Base-by-base conservation (phyloP, 2,888 invertebrate genomes). In the Latheticus oryzae region DNA sequence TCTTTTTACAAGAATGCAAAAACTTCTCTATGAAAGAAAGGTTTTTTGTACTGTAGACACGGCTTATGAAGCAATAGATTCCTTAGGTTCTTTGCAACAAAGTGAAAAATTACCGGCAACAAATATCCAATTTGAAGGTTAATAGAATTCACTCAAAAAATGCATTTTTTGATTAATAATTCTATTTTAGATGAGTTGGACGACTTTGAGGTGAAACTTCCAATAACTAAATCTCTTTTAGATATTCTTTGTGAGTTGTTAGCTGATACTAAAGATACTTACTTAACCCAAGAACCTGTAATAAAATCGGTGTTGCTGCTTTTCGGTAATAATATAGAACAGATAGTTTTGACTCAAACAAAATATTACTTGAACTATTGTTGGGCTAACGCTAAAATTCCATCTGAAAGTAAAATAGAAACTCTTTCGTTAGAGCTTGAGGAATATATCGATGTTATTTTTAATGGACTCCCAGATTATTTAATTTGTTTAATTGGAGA, bases 11-110 rank as follows among this genome's bases (percentile, higher is more conserved):
- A 77, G 82, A 1, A 82, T 84, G 67, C 79, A 80, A 2, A 81
- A 83, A 30, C 75, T 85, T 65, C 76, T 84, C 64, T 79, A 80
- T 0, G 79, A 83, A 61, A 79, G 85, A 38, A 83, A 84, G 24
- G 84, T 84, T 28, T 82, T 80, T 72, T 80, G 83, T 60, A 84
- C 83, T 47, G 85, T 87, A 48, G 87, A 87, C 69, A 79, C 80
- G 28, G 83, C 82, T 26, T 82, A 81, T 54, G 84, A 87, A 55
- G 87, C 86, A 11, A 79, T 85, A 5, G 87, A 87, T 75, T 81
- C 85, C 15, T 79, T 85, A 55, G 81, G 81, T 42, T 55, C 67
- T 7, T 63, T 68, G 32, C 67, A 74, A 15, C 76, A 77, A 50
- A 58, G 56, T 7, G 56, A 59, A 1, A 47, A 35, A 30, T 35